Base-by-base conservation (phyloP, 1,140 invertebrate species). In the Charaxes varanes region DNA sequence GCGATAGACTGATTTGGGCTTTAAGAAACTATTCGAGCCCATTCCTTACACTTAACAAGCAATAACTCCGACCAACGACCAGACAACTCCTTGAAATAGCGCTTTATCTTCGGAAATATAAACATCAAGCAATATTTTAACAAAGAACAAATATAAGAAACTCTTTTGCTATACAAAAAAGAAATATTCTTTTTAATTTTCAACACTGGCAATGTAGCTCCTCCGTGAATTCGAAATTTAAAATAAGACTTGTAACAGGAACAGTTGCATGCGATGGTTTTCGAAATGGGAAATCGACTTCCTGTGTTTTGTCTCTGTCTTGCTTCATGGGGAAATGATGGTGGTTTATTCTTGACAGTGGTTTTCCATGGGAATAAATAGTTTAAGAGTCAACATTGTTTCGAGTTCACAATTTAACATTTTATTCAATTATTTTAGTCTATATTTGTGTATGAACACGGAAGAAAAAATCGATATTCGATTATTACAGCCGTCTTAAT, bases 1-100 rank as follows among this genome's bases (percentile, higher is more conserved):
- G 45, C 62, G 63, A 30, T 70, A 76, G 10, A 59, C 60, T 12
- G 62, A 51, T 48, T 71, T 81, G 0, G 70, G 48, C 36, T 82
- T 68, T 41, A 73, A 41, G 35, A 73, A 82, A 68, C 60, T 82
- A 16, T 73, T 82, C 30, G 78, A 82, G 26, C 78, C 78, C 78
- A 82, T 82, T 12, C 46, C 63, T 63, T 52, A 16, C 34, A 49
- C 34, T 42, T 44, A 30, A 41, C 27, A 23, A 54, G 11, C 3
- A 45, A 15, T 11, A 53, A 36, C 7, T 41, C 36, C 16, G 35
- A 41, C 40, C 40, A 53, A 13, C 40, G 34, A 16, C 24, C 35
- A 3, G 50, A 18, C 14, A 53, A 42, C 3, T 28, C 34, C 17
- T 41, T 10, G 16, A 53, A 43, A 35, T 48, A 53, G 18, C 34